phyloP scores from a whole-genome alignment of 1,140 invertebrate genomes.

The Laodelphax striatellus region DNA sequence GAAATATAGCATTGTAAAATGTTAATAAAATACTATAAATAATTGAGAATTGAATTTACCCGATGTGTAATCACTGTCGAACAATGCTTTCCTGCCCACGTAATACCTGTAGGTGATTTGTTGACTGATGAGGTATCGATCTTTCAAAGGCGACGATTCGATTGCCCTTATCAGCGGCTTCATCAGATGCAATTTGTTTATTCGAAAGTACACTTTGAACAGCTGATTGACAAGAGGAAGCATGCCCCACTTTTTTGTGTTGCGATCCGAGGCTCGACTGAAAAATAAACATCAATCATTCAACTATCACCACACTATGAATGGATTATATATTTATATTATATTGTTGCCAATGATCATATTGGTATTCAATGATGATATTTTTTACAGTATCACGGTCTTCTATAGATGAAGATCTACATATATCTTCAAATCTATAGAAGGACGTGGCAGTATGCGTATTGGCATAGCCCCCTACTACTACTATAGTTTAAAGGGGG shows the following conservation, averaged over 20 bases:
- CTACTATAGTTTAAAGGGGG: too few species aligned
- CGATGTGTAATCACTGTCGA: conserved; percentile 88
- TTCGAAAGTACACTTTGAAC: conserved; percentile 95
- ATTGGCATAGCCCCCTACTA: too few species aligned
- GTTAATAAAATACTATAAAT: too few species aligned
- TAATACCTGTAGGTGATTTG: conserved; percentile 95
- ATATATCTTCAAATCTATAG: too few species aligned
- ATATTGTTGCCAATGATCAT: too few species aligned
- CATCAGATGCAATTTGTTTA: conserved; percentile 93
- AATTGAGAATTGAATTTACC: conserved; percentile 35
- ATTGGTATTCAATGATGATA: too few species aligned
- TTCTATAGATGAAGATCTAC: too few species aligned
- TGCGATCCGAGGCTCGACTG: conserved; percentile 65
- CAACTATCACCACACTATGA: background rate
- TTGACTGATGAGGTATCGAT: conserved; percentile 73
- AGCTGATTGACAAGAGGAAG: conserved; percentile 91
- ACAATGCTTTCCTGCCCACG: conserved; percentile 94
- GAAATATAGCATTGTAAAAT: too few species aligned
- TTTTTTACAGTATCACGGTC: too few species aligned
- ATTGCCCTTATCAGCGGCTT: conserved; percentile 94
- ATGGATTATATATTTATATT: too few species aligned
- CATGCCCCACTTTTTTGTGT: conserved; percentile 94
- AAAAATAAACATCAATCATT: conserved; percentile 18
- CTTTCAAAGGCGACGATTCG: conserved; percentile 79
- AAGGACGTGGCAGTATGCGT: too few species aligned